phyloP scores from a whole-genome alignment of 2,113 vertebrate genomes.

The Fulmarus glacialis region DNA sequence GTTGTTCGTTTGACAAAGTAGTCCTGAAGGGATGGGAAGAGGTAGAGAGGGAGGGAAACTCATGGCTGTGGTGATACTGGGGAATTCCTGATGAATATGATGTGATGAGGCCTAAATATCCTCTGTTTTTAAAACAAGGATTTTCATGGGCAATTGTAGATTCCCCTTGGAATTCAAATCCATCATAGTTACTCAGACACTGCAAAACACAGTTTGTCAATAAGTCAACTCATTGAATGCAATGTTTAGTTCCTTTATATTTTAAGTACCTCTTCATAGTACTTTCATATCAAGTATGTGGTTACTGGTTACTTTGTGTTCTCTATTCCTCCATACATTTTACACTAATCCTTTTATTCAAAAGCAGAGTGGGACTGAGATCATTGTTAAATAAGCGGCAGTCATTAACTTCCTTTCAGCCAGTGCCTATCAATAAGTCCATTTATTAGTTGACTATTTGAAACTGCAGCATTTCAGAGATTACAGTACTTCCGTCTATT shows the following conservation, averaged over 20 bases:
- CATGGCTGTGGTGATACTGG: not conserved
- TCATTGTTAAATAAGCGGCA: not conserved
- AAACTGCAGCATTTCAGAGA: not conserved
- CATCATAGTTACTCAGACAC: not conserved
- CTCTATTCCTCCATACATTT: not conserved
- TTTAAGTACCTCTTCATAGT: not conserved
- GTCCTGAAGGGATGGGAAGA: not conserved
- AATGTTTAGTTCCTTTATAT: not conserved
- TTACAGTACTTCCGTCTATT: not conserved
- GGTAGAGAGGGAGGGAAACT: not conserved
- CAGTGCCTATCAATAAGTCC: not conserved
- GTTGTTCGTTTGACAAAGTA: accelerated
- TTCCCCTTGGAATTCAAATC: not conserved
- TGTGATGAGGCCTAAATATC: not conserved
- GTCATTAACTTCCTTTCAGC: not conserved
- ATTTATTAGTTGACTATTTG: not conserved
- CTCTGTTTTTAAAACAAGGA: not conserved
- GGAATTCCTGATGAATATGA: not conserved
- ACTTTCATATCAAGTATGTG: not conserved
- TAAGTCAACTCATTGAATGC: not conserved
- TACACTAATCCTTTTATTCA: not conserved
- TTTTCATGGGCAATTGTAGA: not conserved
- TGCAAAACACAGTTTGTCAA: not conserved
- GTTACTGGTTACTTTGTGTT: not conserved
- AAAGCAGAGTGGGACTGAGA: not conserved